A percentile compares a stretch with the other conserved stretches of the same genome.
Conservation (phyloP, 2,888 invertebrate genomes). For the Punctoribates punctum region DNA sequence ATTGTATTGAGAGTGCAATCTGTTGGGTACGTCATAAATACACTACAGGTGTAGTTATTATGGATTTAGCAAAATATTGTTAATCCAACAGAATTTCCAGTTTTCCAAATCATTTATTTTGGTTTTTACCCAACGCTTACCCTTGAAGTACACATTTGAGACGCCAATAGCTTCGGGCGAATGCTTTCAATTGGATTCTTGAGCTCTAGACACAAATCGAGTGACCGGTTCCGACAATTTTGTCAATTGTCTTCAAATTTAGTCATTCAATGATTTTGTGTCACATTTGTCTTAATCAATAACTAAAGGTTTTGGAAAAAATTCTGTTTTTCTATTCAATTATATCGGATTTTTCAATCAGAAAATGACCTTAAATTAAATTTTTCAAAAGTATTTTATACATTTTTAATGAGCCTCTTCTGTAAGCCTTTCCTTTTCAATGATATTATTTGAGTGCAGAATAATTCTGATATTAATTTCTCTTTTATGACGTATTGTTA, state of each 20-base stretch:
- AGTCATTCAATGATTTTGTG: too few relatives aligned
- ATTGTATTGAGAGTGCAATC: not conserved
- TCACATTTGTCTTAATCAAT: too few relatives aligned
- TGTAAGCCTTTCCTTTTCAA: not conserved
- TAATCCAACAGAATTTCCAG: conserved; percentile 27
- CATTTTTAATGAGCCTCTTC: not conserved
- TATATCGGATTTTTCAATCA: too few relatives aligned
- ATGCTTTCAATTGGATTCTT: not conserved
- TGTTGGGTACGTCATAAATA: not conserved
- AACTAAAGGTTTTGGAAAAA: too few relatives aligned
- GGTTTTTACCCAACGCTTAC: not conserved
- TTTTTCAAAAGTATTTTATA: too few relatives aligned
- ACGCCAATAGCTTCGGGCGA: not conserved
- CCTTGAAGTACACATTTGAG: conserved; percentile 27
- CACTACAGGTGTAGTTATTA: conserved; percentile 16
- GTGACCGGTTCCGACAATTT: too few relatives aligned
- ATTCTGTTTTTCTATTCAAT: too few relatives aligned
- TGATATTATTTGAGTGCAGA: not conserved
- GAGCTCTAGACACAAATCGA: too few relatives aligned
- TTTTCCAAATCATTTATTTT: conserved; percentile 25
- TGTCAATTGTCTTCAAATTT: too few relatives aligned
- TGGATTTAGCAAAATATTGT: conserved; percentile 13
- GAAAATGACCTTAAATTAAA: too few relatives aligned
- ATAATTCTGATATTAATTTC: not conserved
- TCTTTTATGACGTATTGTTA: conserved; percentile 10